Conservation (phyloP, 1,140 invertebrate species). For the Belonocnema kinseyi region DNA sequence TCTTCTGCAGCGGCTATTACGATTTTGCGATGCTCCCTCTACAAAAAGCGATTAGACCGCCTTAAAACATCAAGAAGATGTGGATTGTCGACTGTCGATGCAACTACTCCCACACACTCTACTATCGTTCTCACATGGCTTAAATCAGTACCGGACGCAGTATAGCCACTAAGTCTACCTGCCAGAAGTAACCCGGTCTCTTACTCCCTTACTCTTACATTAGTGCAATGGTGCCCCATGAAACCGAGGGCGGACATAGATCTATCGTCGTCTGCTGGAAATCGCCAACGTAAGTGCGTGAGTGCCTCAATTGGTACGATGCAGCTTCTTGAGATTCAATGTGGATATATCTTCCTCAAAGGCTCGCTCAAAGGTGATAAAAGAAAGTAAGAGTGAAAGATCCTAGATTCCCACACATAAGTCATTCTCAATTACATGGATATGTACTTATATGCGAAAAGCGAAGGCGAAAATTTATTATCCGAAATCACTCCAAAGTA, state of each 20-base stretch:
- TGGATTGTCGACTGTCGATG: slow-evolving; percentile 49
- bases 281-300: slow-evolving; percentile 48
- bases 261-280: slow-evolving; percentile 53
- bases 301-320: not conserved
- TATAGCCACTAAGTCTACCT: too few relatives aligned
- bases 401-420: not conserved
- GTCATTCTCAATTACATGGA: too few relatives aligned
- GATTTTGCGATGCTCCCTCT: not conserved
- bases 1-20: slow-evolving; percentile 9
- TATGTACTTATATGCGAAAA: too few relatives aligned
- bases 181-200: slow-evolving; percentile 50
- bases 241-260: slow-evolving; percentile 56
- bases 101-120: not conserved
- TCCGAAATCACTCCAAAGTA: too few relatives aligned
- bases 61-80: slow-evolving; percentile 49
- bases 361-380: not conserved
- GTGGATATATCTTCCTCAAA: not conserved
- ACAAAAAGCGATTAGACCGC: not conserved
- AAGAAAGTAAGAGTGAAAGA: slow-evolving; percentile 6
- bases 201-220: not conserved
- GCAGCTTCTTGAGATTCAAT: not conserved
- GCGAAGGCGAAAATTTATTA: too few relatives aligned
- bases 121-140: slow-evolving; percentile 9
- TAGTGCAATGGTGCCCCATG: slow-evolving; percentile 6
- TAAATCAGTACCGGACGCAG: slow-evolving; percentile 24